These are phyloP conservation scores for Chymomyza costata DNA, from an alignment of 1,140 invertebrate genomes.

Conservation along the genomic window DNA sequence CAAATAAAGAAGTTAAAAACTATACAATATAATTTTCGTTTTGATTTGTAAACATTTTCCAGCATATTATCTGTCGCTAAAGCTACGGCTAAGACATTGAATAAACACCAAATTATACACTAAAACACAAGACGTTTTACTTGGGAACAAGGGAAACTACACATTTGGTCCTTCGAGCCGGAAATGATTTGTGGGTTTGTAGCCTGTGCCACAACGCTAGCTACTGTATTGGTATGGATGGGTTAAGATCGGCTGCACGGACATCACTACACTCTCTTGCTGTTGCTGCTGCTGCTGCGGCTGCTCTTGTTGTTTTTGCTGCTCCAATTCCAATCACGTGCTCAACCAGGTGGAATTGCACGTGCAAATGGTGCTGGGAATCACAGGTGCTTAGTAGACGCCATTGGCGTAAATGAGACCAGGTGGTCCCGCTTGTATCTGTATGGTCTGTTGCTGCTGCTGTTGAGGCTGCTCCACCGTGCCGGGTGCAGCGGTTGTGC, in stretches of 20 bases:
- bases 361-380: constrained; percentile 82
- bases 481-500: constrained; percentile 49
- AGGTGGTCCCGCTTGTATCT: constrained; percentile 66
- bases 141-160: too few relatives aligned
- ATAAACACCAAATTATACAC: too few relatives aligned
- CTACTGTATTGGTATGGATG: constrained; percentile 30
- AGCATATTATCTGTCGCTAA: too few relatives aligned
- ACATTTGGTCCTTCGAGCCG: too few relatives aligned
- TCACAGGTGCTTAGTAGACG: constrained; percentile 85
- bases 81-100: too few relatives aligned
- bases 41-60: too few relatives aligned
- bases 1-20: too few relatives aligned
- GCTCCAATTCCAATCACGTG: constrained; percentile 67
- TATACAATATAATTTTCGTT: too few relatives aligned
- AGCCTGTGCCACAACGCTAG: too few relatives aligned
- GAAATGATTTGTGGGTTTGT: too few relatives aligned
- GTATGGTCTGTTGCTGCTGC: constrained; percentile 57
- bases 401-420: constrained; percentile 80
- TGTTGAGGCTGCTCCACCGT: constrained; percentile 8
- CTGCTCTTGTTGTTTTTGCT: constrained; percentile 30
- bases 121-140: too few relatives aligned
- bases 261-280: constrained; percentile 66
- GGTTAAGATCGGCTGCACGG: constrained; percentile 83
- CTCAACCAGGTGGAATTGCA: constrained; percentile 83
- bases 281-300: constrained; percentile 75